Conservation (phyloP, 1,140 invertebrate genomes). For the Ruditapes philippinarum region DNA sequence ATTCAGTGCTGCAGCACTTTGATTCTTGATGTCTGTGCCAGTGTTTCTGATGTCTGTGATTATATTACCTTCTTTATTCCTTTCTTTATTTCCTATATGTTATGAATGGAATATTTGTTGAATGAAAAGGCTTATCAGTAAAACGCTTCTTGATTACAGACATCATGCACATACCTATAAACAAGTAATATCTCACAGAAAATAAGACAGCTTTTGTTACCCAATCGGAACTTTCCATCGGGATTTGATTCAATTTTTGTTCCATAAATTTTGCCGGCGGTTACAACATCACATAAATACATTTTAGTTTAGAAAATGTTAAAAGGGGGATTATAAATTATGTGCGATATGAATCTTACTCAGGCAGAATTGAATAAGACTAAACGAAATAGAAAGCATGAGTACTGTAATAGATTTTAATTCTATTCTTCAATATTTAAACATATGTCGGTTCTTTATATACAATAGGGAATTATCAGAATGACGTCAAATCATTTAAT, state of each 20-base stretch:
- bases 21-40: no score
- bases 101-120: conserved; percentile 47
- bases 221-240: not conserved
- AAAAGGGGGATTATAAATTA: conserved; percentile 3
- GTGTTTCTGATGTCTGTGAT: no score
- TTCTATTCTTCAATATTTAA: no score
- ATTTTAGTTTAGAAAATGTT: not conserved
- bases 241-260: not conserved
- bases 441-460: no score
- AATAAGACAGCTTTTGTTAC: conserved; percentile 15
- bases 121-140: conserved; percentile 45
- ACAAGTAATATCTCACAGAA: not conserved
- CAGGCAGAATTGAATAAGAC: not conserved
- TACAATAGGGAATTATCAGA: no score
- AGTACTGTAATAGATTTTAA: no score
- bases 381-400: no score
- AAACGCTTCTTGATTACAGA: conserved; percentile 25
- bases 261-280: not conserved
- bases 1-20: no score
- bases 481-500: no score
- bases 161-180: conserved; percentile 10
- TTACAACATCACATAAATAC: not conserved
- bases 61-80: no score
- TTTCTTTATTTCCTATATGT: conserved; percentile 13
- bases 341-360: not conserved